These are phyloP conservation scores for Colletes collaris DNA, from an alignment of 2,888 invertebrate species.

Conservation along the genomic window DNA sequence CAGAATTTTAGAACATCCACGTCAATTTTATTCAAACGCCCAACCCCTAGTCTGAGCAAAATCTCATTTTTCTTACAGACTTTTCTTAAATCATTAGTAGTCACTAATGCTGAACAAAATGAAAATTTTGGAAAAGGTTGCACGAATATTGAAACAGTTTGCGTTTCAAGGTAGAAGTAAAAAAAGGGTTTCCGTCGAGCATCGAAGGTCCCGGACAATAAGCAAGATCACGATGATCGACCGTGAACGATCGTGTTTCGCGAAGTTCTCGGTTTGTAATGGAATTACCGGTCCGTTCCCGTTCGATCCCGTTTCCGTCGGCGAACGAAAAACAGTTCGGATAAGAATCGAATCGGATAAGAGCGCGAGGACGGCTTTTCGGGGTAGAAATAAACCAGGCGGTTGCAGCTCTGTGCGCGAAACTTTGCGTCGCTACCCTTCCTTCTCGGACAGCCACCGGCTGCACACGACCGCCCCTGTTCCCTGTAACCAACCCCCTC, in stretches of 20 bases:
- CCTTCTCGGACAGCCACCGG: constrained; percentile 1
- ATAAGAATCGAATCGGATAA: constrained; percentile 47
- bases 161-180: too few species aligned
- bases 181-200: not conserved
- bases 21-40: too few species aligned
- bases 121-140: too few species aligned
- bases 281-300: constrained; percentile 39
- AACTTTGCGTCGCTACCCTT: constrained; percentile 41
- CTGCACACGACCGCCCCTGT: not conserved
- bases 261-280: constrained; percentile 42
- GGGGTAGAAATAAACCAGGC: constrained; percentile 45
- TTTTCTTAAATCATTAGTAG: too few species aligned
- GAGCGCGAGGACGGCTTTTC: constrained; percentile 2
- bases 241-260: constrained; percentile 21
- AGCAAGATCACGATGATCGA: constrained; percentile 31
- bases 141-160: too few species aligned
- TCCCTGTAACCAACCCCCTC: not conserved
- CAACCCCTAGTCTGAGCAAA: too few species aligned
- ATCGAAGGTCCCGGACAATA: not conserved
- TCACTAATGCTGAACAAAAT: too few species aligned
- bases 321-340: constrained; percentile 22
- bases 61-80: too few species aligned
- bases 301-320: constrained; percentile 2
- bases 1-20: too few species aligned
- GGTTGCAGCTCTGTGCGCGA: constrained; percentile 33